Conservation (phyloP, 2,113 vertebrate species). For the Tachycineta bicolor region DNA sequence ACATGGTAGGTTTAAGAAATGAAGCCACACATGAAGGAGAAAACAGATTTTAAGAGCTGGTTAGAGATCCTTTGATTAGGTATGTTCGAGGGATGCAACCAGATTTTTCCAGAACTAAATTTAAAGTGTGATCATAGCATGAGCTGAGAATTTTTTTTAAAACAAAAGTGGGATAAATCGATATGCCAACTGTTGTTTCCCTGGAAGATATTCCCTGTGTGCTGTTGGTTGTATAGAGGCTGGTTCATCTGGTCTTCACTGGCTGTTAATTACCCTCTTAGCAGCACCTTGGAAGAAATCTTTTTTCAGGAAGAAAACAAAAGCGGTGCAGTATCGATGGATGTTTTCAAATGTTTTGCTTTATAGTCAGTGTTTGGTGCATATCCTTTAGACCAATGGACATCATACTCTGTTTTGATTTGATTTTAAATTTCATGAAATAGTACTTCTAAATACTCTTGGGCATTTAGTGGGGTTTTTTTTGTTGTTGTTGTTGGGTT, state of each 20-base stretch:
- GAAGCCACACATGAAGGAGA: background rate
- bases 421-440: background rate
- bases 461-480: background rate
- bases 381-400: background rate
- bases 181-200: background rate
- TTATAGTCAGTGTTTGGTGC: background rate
- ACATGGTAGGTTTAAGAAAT: background rate
- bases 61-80: background rate
- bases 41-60: background rate
- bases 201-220: background rate
- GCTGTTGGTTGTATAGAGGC: background rate
- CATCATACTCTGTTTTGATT: background rate
- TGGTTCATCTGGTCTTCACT: background rate
- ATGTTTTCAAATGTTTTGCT: background rate
- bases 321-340: background rate
- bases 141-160: background rate
- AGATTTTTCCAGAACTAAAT: background rate
- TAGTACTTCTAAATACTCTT: background rate
- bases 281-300: background rate
- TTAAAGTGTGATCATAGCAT: background rate
- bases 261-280: background rate
- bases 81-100: background rate
- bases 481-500: too few species aligned
- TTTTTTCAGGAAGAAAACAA: background rate
- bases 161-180: background rate